phyloP scores from a whole-genome alignment of 2,113 vertebrate species.

The Arizona elegans region DNA sequence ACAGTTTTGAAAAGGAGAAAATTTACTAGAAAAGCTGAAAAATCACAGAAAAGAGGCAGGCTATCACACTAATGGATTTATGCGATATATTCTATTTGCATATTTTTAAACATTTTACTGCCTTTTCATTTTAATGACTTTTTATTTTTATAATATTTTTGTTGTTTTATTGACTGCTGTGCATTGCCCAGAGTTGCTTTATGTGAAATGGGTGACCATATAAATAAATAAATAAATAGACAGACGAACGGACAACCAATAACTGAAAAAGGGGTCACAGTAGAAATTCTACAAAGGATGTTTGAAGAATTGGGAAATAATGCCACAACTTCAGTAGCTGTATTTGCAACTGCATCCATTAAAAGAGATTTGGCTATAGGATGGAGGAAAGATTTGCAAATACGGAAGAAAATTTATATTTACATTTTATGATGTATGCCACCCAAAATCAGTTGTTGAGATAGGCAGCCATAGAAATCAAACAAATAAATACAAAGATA shows the following conservation, averaged over 20 bases:
- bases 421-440: too few relatives aligned
- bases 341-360: neutral
- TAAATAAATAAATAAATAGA: too few relatives aligned
- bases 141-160: too few relatives aligned
- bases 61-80: too few relatives aligned
- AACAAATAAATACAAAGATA: neutral
- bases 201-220: too few relatives aligned
- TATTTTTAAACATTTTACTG: too few relatives aligned
- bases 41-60: neutral
- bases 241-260: neutral
- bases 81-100: too few relatives aligned
- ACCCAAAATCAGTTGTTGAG: too few relatives aligned
- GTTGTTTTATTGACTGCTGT: too few relatives aligned
- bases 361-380: neutral
- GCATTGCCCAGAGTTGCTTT: too few relatives aligned
- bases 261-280: neutral
- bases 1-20: neutral
- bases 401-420: neutral
- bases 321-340: neutral
- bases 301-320: neutral
- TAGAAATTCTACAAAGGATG: neutral
- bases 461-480: too few relatives aligned
- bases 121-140: too few relatives aligned
- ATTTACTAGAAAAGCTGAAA: neutral
- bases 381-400: neutral